Evolutionary conservation across 2,113 vertebrate genomes (phyloP).

Genomic region (Probosciger aterrimus): DNA sequence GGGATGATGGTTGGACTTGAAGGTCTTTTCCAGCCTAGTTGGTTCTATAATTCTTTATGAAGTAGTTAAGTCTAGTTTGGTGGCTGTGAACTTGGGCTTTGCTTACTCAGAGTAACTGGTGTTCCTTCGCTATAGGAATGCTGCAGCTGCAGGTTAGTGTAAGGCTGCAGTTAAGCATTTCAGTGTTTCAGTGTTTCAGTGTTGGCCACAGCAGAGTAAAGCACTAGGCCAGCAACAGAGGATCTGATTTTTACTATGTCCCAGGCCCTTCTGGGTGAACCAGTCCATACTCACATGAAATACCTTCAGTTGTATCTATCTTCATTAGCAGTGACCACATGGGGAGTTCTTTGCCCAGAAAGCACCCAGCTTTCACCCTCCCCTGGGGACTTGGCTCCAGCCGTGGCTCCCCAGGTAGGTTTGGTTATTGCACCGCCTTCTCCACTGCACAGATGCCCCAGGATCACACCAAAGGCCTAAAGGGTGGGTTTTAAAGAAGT

Average conservation of each 20-base stretch:
- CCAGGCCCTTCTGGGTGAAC: not conserved
- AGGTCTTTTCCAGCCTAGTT: not conserved
- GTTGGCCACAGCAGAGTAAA: not conserved
- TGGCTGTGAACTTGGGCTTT: not conserved
- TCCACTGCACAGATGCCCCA: no score
- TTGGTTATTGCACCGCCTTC: rapidly evolving
- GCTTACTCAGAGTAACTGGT: not conserved
- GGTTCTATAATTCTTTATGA: not conserved
- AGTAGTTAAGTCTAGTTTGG: not conserved
- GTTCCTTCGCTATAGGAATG: not conserved
- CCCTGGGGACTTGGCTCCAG: not conserved
- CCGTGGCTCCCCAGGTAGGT: rapidly evolving
- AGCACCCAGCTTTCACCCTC: not conserved
- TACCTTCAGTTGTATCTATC: not conserved
- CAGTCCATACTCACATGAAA: rapidly evolving
- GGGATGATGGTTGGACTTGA: not conserved
- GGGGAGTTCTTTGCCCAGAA: rapidly evolving
- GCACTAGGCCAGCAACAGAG: no score
- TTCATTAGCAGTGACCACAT: rapidly evolving
- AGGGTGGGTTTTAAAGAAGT: rapidly evolving
- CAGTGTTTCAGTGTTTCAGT: rapidly evolving
- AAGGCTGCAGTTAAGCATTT: not conserved
- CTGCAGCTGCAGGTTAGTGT: not conserved
- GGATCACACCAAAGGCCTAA: not conserved
- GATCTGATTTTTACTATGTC: not conserved